Base-by-base conservation (phyloP, 1,140 invertebrate species). In the Lineus longissimus region DNA sequence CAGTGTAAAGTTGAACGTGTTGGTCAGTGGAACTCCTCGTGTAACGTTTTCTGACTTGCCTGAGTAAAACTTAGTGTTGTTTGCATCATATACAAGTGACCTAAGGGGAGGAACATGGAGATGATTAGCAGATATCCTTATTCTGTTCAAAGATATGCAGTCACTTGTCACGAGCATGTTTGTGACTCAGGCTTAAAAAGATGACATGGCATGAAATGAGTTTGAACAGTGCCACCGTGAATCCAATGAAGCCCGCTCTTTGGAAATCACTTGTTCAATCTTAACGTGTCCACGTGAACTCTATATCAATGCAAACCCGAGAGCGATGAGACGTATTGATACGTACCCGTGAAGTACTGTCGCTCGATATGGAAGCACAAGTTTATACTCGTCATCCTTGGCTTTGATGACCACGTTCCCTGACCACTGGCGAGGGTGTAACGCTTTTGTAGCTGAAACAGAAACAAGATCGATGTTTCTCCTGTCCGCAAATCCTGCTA, bases 351-450 rank as follows among this genome's bases (percentile, higher is more conserved):
- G 81, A 47, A 83, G 71, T 23, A 85, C 77, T 63, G 74, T 78
- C 22, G 81, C 82, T 72, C 78, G 75, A 67, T 83, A 85, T 61
- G 83, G 82, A 66, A 84, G 80, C 31, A 73, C 66, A 60, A 83
- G 81, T 86, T 87, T 84, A 85, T 83, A 85, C 74, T 84, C 83
- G 82, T 81, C 76, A 80, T 84, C 80, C 81, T 88, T 86, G 59
- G 88, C 86, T 78, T 87, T 89, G 31, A 90, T 83, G 40, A 89
- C 82, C 60, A 91, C 85, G 80, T 87, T 88, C 30, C 89, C 89
- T 71, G 76, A 77, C 68, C 80, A 81, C 61, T 83, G 78, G 68
- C 80, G 84, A 40, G 76, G 70, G 70, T 77, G 69, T 58, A 81
- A 64, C 31, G 77, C 82, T 81, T 77, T 81, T 57, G 78, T 74